phyloP scores from a whole-genome alignment of 2,888 invertebrate species.

The Ceratothoa steindachneri region DNA sequence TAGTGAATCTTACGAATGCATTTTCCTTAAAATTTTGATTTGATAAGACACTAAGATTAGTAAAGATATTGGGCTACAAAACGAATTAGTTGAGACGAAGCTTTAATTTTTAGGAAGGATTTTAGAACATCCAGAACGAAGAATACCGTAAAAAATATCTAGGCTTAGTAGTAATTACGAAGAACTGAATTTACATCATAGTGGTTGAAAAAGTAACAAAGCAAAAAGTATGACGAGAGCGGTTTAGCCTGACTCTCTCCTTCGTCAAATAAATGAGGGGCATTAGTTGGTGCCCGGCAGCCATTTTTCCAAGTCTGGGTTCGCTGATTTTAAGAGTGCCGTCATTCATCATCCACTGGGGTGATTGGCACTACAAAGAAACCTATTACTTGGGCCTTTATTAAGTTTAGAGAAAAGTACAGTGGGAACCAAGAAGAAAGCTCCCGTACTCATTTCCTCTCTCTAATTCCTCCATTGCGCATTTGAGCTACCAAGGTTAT shows the following conservation, averaged over 20 bases:
- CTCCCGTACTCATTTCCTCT: neutral
- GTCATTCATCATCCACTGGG: constrained; percentile 41
- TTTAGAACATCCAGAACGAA: neutral
- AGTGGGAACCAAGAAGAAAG: neutral
- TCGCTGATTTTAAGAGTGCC: constrained; percentile 47
- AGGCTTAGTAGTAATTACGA: neutral
- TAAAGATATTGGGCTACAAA: too few species aligned
- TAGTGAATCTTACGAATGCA: too few species aligned
- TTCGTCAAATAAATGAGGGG: constrained; percentile 46
- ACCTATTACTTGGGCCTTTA: constrained; percentile 31
- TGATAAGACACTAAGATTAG: too few species aligned
- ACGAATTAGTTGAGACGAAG: too few species aligned
- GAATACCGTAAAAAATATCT: neutral
- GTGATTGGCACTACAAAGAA: constrained; percentile 48
- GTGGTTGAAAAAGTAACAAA: neutral
- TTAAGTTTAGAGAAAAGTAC: neutral
- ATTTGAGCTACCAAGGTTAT: too few species aligned
- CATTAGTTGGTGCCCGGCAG: constrained; percentile 46
- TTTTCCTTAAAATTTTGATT: too few species aligned
- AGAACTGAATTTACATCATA: neutral
- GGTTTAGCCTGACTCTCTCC: constrained; percentile 7
- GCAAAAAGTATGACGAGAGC: neutral
- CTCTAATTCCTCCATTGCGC: neutral
- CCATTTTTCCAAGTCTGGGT: constrained; percentile 45
- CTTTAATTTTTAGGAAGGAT: neutral